phyloP scores from a whole-genome alignment of 2,113 vertebrate genomes.

The Aegithalos caudatus region DNA sequence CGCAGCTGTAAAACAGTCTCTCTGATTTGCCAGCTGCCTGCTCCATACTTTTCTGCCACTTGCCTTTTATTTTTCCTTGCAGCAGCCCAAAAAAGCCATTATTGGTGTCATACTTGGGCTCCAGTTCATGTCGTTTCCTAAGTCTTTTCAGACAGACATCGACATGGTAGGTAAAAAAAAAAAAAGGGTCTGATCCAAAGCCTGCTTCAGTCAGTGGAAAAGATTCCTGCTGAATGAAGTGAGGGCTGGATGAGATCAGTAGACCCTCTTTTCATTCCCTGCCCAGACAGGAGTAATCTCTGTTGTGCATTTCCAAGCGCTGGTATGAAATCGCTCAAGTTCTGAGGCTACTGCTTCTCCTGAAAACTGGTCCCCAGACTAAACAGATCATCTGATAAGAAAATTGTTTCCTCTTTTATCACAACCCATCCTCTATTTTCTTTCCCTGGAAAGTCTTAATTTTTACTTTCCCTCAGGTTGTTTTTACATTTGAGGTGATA shows the following conservation, averaged over 20 bases:
- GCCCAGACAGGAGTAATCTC: slow-evolving; percentile 3
- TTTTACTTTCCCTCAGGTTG: not conserved
- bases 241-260: slow-evolving; percentile 13
- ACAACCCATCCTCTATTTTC: not conserved
- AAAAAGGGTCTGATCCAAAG: slow-evolving; percentile 29
- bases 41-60: not conserved
- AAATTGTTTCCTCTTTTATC: not conserved
- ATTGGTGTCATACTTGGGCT: slow-evolving; percentile 6
- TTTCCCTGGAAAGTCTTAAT: not conserved
- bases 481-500: not conserved
- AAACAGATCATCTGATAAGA: slow-evolving; percentile 7
- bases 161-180: not conserved
- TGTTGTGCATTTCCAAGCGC: not conserved
- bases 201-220: not conserved
- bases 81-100: slow-evolving; percentile 8
- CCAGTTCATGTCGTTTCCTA: not conserved
- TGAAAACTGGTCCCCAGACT: not conserved
- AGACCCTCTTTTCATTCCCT: slow-evolving; percentile 5
- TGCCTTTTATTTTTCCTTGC: not conserved
- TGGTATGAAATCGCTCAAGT: slow-evolving; percentile 9
- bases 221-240: slow-evolving; percentile 31
- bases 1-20: not conserved
- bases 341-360: not conserved
- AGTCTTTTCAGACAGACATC: slow-evolving; percentile 23
- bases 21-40: not conserved